Evolutionary conservation across 2,113 vertebrate species (phyloP).

Genomic region (Scophthalmus maximus): DNA sequence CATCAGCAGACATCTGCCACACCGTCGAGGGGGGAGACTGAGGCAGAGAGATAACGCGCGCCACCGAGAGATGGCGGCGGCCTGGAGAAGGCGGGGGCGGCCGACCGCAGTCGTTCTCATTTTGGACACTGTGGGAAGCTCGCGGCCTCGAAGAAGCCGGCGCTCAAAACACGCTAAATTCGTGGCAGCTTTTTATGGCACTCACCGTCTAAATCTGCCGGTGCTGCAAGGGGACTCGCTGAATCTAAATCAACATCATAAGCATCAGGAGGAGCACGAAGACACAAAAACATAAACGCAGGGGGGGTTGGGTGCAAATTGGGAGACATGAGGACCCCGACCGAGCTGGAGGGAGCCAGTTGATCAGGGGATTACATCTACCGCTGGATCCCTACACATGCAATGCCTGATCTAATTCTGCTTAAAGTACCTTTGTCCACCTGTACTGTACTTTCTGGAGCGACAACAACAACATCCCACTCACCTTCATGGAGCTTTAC

Average conservation of each 20-base stretch:
- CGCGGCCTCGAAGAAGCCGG: slow-evolving; percentile 8
- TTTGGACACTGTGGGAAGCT: slow-evolving; percentile 19
- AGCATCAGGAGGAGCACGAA: not conserved
- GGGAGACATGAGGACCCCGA: slow-evolving; percentile 12
- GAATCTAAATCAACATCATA: slow-evolving; percentile 40
- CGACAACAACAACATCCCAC: not conserved
- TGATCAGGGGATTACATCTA: slow-evolving; percentile 56
- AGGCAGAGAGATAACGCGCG: slow-evolving; percentile 17
- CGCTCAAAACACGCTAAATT: slow-evolving; percentile 41
- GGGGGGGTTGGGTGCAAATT: slow-evolving; percentile 9
- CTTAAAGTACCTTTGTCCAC: slow-evolving; percentile 20
- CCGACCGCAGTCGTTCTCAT: slow-evolving; percentile 42
- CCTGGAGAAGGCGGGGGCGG: slow-evolving; percentile 40
- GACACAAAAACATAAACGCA: not conserved
- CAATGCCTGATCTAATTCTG: slow-evolving; percentile 51
- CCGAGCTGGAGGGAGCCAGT: slow-evolving; percentile 13
- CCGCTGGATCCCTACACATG: slow-evolving; percentile 31
- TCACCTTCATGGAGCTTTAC: slow-evolving; percentile 11
- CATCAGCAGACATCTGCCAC: slow-evolving; percentile 60
- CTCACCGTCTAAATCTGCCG: slow-evolving; percentile 40
- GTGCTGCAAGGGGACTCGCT: slow-evolving; percentile 8
- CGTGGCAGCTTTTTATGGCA: slow-evolving; percentile 64
- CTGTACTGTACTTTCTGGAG: not conserved
- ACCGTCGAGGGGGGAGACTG: slow-evolving; percentile 16
- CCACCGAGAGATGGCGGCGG: slow-evolving; percentile 42